Evolutionary conservation across 2,113 vertebrate genomes (phyloP).

Genomic region (Aptenodytes forsteri): DNA sequence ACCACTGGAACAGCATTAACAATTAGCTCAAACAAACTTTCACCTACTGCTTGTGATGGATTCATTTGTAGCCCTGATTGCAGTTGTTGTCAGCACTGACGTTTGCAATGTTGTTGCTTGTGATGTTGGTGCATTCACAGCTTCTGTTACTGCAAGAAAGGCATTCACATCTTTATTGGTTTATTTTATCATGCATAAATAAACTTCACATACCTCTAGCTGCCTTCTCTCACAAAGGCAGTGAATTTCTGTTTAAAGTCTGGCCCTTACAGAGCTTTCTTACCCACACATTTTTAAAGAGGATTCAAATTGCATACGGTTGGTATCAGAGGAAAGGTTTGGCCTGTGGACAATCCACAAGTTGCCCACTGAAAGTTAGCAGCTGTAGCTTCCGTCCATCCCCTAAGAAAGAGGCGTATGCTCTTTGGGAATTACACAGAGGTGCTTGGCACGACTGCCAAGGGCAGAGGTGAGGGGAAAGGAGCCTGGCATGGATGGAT

Average conservation of each 20-base stretch:
- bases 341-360: not conserved
- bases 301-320: not conserved
- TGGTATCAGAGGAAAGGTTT: not conserved
- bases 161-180: not conserved
- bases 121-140: accelerated
- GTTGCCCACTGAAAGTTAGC: not conserved
- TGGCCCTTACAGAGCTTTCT: not conserved
- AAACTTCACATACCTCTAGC: not conserved
- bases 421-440: not conserved
- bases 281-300: not conserved
- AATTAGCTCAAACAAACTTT: not conserved
- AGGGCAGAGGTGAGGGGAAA: not conserved
- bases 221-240: not conserved
- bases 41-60: not conserved
- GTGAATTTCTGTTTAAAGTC: not conserved
- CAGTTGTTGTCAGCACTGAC: accelerated
- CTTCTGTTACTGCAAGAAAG: not conserved
- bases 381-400: not conserved
- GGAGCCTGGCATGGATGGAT: not conserved
- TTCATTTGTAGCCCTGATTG: not conserved
- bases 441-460: not conserved
- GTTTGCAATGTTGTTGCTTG: accelerated
- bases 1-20: not conserved
- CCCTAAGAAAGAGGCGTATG: not conserved
- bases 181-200: not conserved